These are phyloP conservation scores for Dascillus cervinus DNA, from an alignment of 2,888 invertebrate species.

Conservation along the genomic window DNA sequence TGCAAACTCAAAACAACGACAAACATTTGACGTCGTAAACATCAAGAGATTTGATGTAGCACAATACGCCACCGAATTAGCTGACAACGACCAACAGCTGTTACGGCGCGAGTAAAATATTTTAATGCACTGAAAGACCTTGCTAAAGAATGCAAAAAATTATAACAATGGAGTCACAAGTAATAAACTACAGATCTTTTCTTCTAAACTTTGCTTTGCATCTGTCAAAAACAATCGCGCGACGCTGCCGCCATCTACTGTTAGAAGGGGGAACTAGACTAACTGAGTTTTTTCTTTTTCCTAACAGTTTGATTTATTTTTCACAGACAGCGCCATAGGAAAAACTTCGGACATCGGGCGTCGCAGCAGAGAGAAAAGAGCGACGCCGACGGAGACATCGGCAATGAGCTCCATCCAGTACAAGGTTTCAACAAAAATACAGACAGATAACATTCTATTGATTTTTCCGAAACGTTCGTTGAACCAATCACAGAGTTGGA, in stretches of 20 bases:
- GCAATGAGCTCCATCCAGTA: slow-evolving; percentile 38
- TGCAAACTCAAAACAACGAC: slow-evolving; percentile 10
- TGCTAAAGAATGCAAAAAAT: background rate
- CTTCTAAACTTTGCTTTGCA: too few species aligned
- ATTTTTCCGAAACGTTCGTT: slow-evolving; percentile 55
- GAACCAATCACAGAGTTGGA: slow-evolving; percentile 46
- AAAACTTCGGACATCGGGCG: slow-evolving; percentile 32
- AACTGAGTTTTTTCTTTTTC: too few species aligned
- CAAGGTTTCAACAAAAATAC: slow-evolving; percentile 43
- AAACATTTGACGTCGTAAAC: background rate
- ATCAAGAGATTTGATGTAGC: background rate
- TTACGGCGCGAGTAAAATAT: background rate
- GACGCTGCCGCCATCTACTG: too few species aligned
- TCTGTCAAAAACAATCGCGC: too few species aligned
- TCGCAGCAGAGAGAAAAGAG: slow-evolving; percentile 36
- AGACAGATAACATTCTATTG: slow-evolving; percentile 54
- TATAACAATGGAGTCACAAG: background rate
- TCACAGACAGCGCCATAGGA: slow-evolving; percentile 36
- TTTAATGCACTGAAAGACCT: background rate
- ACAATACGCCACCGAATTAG: background rate
- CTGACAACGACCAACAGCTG: too few species aligned
- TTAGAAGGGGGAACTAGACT: too few species aligned
- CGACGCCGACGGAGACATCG: slow-evolving; percentile 41
- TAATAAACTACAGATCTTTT: too few species aligned
- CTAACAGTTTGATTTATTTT: too few species aligned